These are phyloP conservation scores for Crocuta crocuta DNA, from an alignment of 2,113 vertebrate species.

Conservation along the genomic window DNA sequence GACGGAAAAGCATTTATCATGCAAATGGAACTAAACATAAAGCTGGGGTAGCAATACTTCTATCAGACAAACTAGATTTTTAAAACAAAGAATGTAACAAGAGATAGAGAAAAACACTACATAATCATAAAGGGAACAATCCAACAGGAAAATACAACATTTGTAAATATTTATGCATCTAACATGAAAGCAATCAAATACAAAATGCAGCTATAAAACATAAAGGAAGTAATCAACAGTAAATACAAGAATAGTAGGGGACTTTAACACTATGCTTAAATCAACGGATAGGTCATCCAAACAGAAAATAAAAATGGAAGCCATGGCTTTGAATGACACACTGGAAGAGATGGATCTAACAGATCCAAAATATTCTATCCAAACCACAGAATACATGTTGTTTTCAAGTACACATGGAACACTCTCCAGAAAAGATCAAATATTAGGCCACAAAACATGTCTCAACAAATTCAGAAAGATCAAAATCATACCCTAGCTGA, in stretches of 20 bases:
- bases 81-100: neutral
- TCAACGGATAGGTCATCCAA: too few relatives aligned
- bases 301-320: too few relatives aligned
- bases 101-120: neutral
- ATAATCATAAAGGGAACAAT: neutral
- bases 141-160: neutral
- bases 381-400: neutral
- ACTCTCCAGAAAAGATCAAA: neutral
- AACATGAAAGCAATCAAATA: too few relatives aligned
- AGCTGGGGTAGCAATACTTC: neutral
- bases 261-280: too few relatives aligned
- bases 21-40: neutral
- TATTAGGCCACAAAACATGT: neutral
- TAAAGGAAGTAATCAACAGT: too few relatives aligned
- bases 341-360: too few relatives aligned
- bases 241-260: too few relatives aligned
- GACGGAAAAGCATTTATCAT: neutral
- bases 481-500: neutral
- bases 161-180: neutral
- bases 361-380: neutral
- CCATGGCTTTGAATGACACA: too few relatives aligned
- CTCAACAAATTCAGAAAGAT: neutral
- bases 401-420: neutral
- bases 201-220: too few relatives aligned
- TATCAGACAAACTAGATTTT: neutral